Evolutionary conservation across 2,797 vertebrate species (phyloP), one percentile per base, ranked within the genome.

Genomic region (Enteromius afrohamiltoni): DNA sequence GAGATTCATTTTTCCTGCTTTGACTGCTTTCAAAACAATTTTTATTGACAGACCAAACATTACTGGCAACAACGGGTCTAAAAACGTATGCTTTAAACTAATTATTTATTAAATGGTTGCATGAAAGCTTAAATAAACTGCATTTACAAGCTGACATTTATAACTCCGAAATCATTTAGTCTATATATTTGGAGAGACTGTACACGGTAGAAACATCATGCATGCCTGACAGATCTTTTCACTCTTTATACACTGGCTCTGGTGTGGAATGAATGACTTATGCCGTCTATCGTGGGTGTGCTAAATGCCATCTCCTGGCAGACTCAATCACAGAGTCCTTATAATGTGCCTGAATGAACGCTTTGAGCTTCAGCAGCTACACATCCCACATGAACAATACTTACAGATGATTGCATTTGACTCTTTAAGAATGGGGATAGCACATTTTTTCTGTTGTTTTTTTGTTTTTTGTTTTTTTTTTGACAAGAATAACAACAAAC

Each of bases 261-360:
- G 77, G 84, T 85, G 79, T 86, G 71, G 70, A 90, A 89, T 92
- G 92, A 94, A 92, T 94, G 93, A 90, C 91, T 90, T 91, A 51
- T 74, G 83, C 83, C 65, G 60, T 85, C 69, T 86, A 60, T 90
- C 84, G 95, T 95, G 94, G 94, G 93, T 93, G 94, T 87, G 89
- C 92, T 91, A 90, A 94, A 93, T 91, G 92, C 87, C 83, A 91
- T 92, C 91, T 91, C 92, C 92, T 93, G 88, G 89, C 91, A 85
- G 89, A 65, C 83, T 77, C 70, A 37, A 75, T 71, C 81, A 69
- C 49, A 82, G 80, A 92, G 90, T 88, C 89, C 86, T 90, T 91
- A 93, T 91, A 92, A 93, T 93, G 91, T 77, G 85, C 86, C 85
- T 86, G 88, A 80, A 85, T 89, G 89, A 90, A 86, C 87, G 86